These are phyloP conservation scores for Guaruba guarouba DNA, from an alignment of 2,113 vertebrate genomes.

Conservation along the genomic window DNA sequence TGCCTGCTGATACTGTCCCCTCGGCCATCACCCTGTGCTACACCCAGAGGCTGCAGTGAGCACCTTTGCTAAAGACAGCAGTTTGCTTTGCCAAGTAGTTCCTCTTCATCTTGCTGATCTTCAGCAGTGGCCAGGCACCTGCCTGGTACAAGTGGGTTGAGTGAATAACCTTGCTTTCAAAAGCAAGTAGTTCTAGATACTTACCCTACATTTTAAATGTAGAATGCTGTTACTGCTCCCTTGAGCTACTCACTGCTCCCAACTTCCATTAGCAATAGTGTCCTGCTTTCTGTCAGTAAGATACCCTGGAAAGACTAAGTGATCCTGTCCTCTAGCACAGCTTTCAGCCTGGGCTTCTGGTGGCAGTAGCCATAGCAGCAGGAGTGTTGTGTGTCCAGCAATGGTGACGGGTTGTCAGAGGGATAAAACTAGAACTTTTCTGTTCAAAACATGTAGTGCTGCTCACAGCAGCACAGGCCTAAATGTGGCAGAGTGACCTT, in stretches of 20 bases:
- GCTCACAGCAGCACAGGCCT: not conserved
- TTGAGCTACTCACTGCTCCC: not conserved
- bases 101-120: not conserved
- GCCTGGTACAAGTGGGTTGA: not conserved
- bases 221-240: not conserved
- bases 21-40: accelerated
- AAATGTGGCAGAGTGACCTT: not conserved
- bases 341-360: not conserved
- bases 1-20: not conserved
- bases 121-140: not conserved
- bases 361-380: not conserved
- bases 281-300: not conserved
- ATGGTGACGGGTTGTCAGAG: not conserved
- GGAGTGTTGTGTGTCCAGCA: not conserved
- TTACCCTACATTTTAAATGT: not conserved
- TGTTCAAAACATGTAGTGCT: not conserved
- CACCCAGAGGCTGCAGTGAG: accelerated
- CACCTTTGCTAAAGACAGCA: not conserved
- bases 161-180: not conserved
- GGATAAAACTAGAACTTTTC: not conserved
- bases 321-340: not conserved
- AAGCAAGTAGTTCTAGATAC: not conserved
- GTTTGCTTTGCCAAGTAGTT: not conserved
- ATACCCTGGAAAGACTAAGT: not conserved
- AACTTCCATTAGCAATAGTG: not conserved